Evolutionary conservation across 1,140 invertebrate genomes (phyloP).

Genomic region (Lepidurus arcticus): DNA sequence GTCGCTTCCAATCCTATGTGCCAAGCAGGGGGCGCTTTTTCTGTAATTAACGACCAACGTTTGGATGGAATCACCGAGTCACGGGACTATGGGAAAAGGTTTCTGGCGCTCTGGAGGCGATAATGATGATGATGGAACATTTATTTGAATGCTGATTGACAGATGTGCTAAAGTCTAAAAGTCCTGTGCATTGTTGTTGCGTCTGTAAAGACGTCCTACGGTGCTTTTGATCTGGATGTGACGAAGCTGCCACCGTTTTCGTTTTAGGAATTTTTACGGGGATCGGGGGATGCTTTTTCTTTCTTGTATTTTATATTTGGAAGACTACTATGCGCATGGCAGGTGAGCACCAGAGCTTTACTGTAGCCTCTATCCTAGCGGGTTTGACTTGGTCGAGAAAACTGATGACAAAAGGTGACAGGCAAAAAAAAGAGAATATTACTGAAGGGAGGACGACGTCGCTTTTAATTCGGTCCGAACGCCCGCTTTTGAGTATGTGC

Average conservation of each 20-base stretch:
- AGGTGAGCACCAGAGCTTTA: background rate
- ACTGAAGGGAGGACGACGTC: background rate
- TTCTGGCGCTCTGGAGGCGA: background rate
- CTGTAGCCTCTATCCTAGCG: background rate
- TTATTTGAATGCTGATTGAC: conserved; percentile 9
- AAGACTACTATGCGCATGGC: background rate
- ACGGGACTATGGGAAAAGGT: background rate
- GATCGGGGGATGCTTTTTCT: background rate
- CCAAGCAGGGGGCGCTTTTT: conserved; percentile 20
- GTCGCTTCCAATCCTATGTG: background rate
- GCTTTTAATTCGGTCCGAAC: background rate
- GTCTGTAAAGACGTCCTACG: background rate
- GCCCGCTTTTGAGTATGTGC: conserved; percentile 11
- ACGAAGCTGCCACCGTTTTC: background rate
- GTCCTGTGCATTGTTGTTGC: background rate
- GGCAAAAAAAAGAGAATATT: background rate
- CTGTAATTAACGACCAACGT: background rate
- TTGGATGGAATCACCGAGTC: background rate
- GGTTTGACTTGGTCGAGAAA: background rate
- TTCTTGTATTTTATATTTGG: background rate
- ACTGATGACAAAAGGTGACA: conserved; percentile 22
- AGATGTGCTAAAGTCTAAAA: background rate
- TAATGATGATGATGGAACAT: background rate
- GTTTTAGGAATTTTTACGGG: background rate
- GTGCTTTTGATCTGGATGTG: background rate